Conservation (phyloP, 1,140 invertebrate genomes). For the Scaptomyza graminum region DNA sequence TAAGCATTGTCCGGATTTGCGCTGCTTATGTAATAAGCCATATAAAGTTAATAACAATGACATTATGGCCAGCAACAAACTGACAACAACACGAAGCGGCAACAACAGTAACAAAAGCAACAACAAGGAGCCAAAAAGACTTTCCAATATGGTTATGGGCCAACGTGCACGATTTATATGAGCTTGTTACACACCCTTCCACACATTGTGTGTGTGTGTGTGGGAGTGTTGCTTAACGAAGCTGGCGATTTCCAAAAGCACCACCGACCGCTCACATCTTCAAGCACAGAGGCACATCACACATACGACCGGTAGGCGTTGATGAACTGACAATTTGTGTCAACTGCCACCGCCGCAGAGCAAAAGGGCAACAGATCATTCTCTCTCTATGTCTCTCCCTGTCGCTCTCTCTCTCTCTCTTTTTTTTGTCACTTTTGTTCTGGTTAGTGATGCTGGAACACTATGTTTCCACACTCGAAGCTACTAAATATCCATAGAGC, state of each 20-base stretch:
- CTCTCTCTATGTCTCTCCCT: no score
- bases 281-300: slow-evolving; percentile 44
- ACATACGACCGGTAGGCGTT: slow-evolving; percentile 77
- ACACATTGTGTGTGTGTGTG: slow-evolving; percentile 1
- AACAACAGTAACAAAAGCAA: slow-evolving; percentile 6
- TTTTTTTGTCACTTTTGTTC: not conserved
- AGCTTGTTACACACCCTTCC: slow-evolving; percentile 33
- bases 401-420: no score
- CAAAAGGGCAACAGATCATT: slow-evolving; percentile 49
- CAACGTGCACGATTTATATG: slow-evolving; percentile 77
- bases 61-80: slow-evolving; percentile 57
- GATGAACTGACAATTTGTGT: slow-evolving; percentile 83
- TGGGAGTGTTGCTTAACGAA: slow-evolving; percentile 55
- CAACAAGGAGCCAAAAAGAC: slow-evolving; percentile 22
- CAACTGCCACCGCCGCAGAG: slow-evolving; percentile 71
- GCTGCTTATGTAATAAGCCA: slow-evolving; percentile 79
- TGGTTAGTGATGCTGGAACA: not conserved
- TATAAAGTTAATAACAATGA: slow-evolving; percentile 81
- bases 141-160: slow-evolving; percentile 74
- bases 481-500: slow-evolving; percentile 40
- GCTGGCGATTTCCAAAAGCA: slow-evolving; percentile 4
- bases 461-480: not conserved
- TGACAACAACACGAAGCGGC: slow-evolving; percentile 20
- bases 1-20: slow-evolving; percentile 68
- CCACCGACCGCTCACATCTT: not conserved